Evolutionary conservation across 2,888 invertebrate species (phyloP), one percentile per base, ranked within the genome.

Genomic region (Dromius quadrimaculatus): DNA sequence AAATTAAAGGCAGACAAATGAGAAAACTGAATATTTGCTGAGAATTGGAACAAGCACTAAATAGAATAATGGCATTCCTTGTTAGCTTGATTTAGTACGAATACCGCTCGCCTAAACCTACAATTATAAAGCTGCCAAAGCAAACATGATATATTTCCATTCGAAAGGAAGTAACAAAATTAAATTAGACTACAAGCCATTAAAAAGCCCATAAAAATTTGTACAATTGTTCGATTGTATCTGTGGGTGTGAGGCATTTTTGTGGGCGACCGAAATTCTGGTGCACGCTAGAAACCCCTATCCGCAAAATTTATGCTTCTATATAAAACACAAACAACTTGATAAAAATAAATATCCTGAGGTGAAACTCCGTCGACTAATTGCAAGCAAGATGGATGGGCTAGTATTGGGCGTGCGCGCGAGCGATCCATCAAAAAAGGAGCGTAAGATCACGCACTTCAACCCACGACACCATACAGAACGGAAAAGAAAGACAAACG

Each of bases 281-380:
- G 13, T 6, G 5, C 47, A 23, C 11, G 47, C 22, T 19, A 47
- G 45, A 45, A 63, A 15, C 11, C 17, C 43, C 34, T 41, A 28
- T 43, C 66, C 28, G 50, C 50, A 57, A 66, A 66, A 66, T 66
- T 54, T 66, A 66, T 66, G 41, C 57, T 23, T 54, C 41, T 45
- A 22, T 66, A 66, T 66, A 66, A 66, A 66, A 36, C 38, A 41
- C 38, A 54, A 66, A 66, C 66, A 66, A 66, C 57, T 66, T 57
- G 57, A 66, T 66, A 66, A 66, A 66, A 66, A 66, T 66, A 66
- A 66, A 66, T 66, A 66, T 66, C 66, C 66, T 57, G 54, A 57
- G 66, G 66, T 66, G 66, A 54, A 54, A 66, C 38, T 57, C 38
- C 54, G 43, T 66, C 23, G 66, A 66, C 66, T 66, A 66, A 66